A percentile compares a stretch with the other conserved stretches of the same genome.
Conservation (phyloP, 2,888 invertebrate genomes). For the Sturmia bella region DNA sequence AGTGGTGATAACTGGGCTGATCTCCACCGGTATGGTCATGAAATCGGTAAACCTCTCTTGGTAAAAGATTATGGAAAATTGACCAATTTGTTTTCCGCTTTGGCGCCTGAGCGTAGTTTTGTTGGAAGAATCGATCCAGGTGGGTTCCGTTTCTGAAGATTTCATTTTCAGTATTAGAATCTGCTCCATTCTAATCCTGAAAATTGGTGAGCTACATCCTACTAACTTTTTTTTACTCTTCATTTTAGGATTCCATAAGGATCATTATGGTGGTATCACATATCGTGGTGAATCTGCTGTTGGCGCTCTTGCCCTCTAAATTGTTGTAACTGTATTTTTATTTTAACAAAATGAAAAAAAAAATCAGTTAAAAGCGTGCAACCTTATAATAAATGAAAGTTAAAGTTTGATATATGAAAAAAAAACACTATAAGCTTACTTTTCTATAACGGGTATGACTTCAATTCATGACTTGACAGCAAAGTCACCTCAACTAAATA, state of each 20-base stretch:
- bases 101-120: constrained; percentile 78
- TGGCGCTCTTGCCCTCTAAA: constrained; percentile 75
- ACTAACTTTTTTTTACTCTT: constrained; percentile 50
- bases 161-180: background rate
- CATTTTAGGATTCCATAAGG: constrained; percentile 75
- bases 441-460: no score
- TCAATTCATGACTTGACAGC: no score
- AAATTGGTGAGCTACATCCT: background rate
- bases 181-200: background rate
- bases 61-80: constrained; percentile 74
- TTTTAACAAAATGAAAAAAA: constrained; percentile 1
- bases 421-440: no score
- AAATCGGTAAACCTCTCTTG: constrained; percentile 77
- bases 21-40: constrained; percentile 75
- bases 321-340: background rate
- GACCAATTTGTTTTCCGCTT: constrained; percentile 76
- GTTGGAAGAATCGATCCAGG: constrained; percentile 79
- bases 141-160: constrained; percentile 69
- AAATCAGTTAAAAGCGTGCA: constrained; percentile 28
- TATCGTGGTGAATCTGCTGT: constrained; percentile 73
- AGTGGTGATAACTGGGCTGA: constrained; percentile 72
- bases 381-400: no score
- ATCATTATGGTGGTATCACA: constrained; percentile 72
- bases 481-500: no score
- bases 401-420: no score